Percentiles rank a stretch among this genome's conserved stretches.
These are phyloP conservation scores for Ennomos erosarius DNA, from an alignment of 2,888 invertebrate species.

Conservation along the genomic window DNA sequence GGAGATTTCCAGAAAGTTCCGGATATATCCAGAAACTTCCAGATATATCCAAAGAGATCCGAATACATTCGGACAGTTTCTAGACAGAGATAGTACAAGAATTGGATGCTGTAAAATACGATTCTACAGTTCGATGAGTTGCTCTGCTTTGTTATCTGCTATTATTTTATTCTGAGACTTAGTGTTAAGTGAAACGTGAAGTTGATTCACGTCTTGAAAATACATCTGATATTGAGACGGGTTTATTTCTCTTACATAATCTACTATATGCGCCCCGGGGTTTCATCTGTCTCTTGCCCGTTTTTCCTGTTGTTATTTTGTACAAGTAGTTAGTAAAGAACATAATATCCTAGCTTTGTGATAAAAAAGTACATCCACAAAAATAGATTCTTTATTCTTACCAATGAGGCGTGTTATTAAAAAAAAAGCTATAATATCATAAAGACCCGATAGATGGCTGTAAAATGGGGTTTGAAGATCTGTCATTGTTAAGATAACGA, in stretches of 20 bases:
- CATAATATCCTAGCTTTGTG: no score
- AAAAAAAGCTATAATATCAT: no score
- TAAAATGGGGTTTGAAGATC: no score
- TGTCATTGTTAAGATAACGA: no score
- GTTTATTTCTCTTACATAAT: slow-evolving; percentile 15
- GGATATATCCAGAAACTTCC: slow-evolving; percentile 8
- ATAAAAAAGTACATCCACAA: no score
- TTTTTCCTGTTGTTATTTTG: no score
- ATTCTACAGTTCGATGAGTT: slow-evolving; percentile 3
- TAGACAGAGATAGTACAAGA: slow-evolving; percentile 1
- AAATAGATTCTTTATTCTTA: no score
- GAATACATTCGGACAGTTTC: slow-evolving; percentile 7
- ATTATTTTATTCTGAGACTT: not conserved
- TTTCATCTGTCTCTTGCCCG: no score
- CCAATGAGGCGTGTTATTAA: no score
- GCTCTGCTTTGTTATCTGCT: not conserved
- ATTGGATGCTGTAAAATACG: slow-evolving; percentile 8
- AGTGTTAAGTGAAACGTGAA: slow-evolving; percentile 6
- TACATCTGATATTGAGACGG: slow-evolving; percentile 18
- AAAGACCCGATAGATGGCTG: no score
- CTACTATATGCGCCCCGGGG: no score
- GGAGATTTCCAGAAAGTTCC: slow-evolving; percentile 12
- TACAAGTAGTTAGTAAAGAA: no score
- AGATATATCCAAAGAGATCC: slow-evolving; percentile 11
- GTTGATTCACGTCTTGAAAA: slow-evolving; percentile 2